phyloP scores from a whole-genome alignment of 2,113 vertebrate genomes.

The Grus americana region DNA sequence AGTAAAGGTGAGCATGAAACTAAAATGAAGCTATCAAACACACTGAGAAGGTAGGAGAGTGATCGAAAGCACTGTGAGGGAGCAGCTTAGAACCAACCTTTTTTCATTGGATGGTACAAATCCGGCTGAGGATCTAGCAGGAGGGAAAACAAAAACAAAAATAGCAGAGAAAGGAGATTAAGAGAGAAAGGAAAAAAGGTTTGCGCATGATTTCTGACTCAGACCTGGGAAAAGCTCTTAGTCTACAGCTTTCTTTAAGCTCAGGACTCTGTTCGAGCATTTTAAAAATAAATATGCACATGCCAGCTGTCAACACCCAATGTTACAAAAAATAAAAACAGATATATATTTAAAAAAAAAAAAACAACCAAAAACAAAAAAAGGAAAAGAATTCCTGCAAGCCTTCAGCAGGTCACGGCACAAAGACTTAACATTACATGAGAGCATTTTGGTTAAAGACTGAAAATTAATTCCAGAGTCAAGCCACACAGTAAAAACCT shows the following conservation, averaged over 20 bases:
- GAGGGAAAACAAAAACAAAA: slow-evolving; percentile 80
- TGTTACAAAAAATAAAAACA: neutral
- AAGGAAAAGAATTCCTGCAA: neutral
- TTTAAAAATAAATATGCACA: slow-evolving; percentile 22
- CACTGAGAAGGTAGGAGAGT: slow-evolving; percentile 62
- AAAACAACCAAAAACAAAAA: neutral
- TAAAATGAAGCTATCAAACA: slow-evolving; percentile 67
- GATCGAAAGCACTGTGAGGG: slow-evolving; percentile 59
- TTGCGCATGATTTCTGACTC: slow-evolving; percentile 68
- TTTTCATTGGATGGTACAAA: slow-evolving; percentile 95
- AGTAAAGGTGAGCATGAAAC: slow-evolving; percentile 62
- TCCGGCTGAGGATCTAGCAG: slow-evolving; percentile 95
- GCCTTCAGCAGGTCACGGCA: neutral
- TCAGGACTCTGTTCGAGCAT: neutral
- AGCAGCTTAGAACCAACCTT: slow-evolving; percentile 93
- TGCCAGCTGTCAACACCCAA: slow-evolving; percentile 15
- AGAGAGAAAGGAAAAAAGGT: slow-evolving; percentile 72
- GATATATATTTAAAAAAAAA: neutral
- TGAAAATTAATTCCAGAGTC: neutral
- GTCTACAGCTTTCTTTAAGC: slow-evolving; percentile 44
- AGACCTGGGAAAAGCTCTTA: slow-evolving; percentile 59
- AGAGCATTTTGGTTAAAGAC: neutral
- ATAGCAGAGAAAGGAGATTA: slow-evolving; percentile 84
- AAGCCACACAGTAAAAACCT: neutral
- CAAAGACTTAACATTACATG: neutral